Conservation (phyloP, 2,888 invertebrate species). For the Listrodromus nycthemerus region DNA sequence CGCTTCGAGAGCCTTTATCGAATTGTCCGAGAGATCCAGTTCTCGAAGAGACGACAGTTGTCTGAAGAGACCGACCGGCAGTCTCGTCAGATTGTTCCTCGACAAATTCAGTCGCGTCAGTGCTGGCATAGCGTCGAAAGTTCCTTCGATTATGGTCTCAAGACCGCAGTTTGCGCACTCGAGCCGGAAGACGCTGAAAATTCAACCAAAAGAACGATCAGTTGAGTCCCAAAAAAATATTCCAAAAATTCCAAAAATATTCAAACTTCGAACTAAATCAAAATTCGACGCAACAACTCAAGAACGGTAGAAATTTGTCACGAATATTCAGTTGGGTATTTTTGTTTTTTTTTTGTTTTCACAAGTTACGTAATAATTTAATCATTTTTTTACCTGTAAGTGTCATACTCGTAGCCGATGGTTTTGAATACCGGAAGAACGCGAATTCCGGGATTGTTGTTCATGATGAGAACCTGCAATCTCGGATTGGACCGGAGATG, state of each 20-base stretch:
- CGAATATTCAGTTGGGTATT: too few relatives aligned
- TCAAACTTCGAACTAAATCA: too few relatives aligned
- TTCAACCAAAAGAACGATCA: constrained; percentile 63
- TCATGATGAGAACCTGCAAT: constrained; percentile 89
- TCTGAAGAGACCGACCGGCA: constrained; percentile 80
- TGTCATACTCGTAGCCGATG: constrained; percentile 83
- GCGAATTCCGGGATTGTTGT: constrained; percentile 89
- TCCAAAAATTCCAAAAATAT: too few relatives aligned
- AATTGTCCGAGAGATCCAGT: constrained; percentile 90
- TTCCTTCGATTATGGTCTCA: constrained; percentile 87
- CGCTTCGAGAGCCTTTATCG: constrained; percentile 87
- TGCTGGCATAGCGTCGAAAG: constrained; percentile 90
- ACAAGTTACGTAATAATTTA: too few relatives aligned
- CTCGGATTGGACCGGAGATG: constrained; percentile 90
- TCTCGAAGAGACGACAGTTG: constrained; percentile 87
- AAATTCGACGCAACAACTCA: too few relatives aligned
- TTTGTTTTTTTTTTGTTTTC: too few relatives aligned
- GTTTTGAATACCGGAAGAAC: constrained; percentile 89
- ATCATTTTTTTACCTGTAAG: constrained; percentile 74
- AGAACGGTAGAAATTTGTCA: too few relatives aligned
- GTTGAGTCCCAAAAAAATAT: not conserved
- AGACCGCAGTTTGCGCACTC: constrained; percentile 92
- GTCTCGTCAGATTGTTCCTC: constrained; percentile 85
- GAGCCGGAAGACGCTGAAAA: constrained; percentile 89
- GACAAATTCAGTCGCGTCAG: constrained; percentile 89